Conservation (phyloP, 2,888 invertebrate species). For the Arctia plantaginis region DNA sequence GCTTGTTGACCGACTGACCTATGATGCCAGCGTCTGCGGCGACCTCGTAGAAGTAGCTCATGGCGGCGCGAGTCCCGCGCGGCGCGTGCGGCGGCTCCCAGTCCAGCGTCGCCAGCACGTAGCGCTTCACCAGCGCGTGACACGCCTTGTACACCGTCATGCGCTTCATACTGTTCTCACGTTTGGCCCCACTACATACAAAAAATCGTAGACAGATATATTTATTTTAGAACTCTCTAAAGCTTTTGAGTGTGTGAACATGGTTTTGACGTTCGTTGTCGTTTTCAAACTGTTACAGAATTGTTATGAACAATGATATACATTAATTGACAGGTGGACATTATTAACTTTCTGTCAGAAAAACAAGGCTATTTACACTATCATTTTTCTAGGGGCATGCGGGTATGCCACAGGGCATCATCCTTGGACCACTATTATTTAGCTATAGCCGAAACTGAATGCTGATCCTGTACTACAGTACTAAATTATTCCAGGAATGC, state of each 20-base stretch:
- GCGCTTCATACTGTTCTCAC: conserved; percentile 59
- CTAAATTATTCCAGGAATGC: no score
- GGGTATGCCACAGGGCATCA: not conserved
- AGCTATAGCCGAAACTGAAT: not conserved
- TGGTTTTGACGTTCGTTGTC: no score
- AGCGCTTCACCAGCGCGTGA: conserved; percentile 61
- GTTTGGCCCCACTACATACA: conserved; percentile 62
- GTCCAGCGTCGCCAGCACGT: conserved; percentile 80
- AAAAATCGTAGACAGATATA: not conserved
- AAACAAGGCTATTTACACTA: not conserved
- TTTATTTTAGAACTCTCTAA: not conserved
- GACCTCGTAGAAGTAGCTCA: conserved; percentile 98
- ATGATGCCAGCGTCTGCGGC: conserved; percentile 95
- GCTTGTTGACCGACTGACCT: conserved; percentile 73
- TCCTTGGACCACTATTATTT: not conserved
- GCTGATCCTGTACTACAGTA: no score
- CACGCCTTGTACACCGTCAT: conserved; percentile 65
- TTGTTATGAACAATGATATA: no score
- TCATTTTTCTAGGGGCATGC: not conserved
- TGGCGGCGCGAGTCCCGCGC: conserved; percentile 88
- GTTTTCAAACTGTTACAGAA: no score
- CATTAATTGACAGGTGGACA: no score
- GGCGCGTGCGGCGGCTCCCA: conserved; percentile 88
- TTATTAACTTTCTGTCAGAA: not conserved
- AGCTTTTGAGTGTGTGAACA: not conserved